phyloP scores from a whole-genome alignment of 35 echinoderm and acorn worm species.

The Heliocidaris tuberculata region DNA sequence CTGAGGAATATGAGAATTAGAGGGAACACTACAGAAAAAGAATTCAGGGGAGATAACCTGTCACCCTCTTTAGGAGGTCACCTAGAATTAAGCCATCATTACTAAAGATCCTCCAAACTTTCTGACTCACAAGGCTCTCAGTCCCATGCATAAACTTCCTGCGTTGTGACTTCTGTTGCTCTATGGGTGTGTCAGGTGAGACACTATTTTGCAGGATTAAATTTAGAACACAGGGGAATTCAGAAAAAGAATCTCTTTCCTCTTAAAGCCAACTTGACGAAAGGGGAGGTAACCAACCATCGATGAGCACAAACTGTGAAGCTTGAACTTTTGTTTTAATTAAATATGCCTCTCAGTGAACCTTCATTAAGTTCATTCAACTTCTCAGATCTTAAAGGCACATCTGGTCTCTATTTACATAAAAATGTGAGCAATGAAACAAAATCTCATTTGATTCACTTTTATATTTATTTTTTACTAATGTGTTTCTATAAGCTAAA shows the following conservation, averaged over 20 bases:
- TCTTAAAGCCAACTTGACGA: not conserved
- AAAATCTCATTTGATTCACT: too few species aligned
- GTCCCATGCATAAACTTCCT: slow-evolving; percentile 9
- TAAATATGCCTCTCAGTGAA: not conserved
- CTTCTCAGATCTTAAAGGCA: not conserved
- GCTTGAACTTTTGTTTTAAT: not conserved
- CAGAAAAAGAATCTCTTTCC: slow-evolving; percentile 11
- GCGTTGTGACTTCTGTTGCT: not conserved
- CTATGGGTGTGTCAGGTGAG: not conserved
- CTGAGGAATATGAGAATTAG: too few species aligned
- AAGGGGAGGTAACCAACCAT: not conserved
- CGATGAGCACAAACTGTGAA: not conserved
- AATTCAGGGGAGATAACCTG: not conserved
- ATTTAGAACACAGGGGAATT: not conserved
- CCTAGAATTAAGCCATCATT: not conserved
- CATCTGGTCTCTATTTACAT: too few species aligned
- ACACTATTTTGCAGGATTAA: not conserved
- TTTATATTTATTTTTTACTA: too few species aligned
- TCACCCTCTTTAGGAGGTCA: not conserved
- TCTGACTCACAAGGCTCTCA: not conserved
- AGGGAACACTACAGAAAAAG: not conserved
- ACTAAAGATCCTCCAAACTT: not conserved
- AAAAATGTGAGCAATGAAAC: too few species aligned
- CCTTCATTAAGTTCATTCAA: not conserved
- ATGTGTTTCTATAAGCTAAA: too few species aligned